Evolutionary conservation across 2,888 invertebrate genomes (phyloP).

Genomic region (Adineta ricciae): DNA sequence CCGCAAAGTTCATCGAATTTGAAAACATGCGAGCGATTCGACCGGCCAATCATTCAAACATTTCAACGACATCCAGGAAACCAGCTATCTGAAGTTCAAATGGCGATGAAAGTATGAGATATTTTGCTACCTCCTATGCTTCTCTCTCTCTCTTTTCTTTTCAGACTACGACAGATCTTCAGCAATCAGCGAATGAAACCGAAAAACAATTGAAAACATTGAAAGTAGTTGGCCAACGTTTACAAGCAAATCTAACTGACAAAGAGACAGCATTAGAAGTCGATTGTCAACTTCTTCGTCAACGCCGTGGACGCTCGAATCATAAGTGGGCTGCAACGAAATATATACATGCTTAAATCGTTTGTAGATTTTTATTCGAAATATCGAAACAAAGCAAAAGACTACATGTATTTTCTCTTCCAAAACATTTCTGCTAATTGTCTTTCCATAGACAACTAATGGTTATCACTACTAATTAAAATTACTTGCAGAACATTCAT

Average conservation of each 20-base stretch:
- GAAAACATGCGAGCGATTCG: slow-evolving; percentile 43
- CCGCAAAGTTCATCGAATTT: slow-evolving; percentile 44
- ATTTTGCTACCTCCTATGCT: neutral
- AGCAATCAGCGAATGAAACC: slow-evolving; percentile 23
- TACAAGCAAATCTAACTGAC: slow-evolving; percentile 25
- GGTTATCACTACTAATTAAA: neutral
- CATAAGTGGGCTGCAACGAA: slow-evolving; percentile 30
- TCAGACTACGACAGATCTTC: slow-evolving; percentile 26
- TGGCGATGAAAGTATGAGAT: slow-evolving; percentile 21
- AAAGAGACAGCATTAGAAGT: slow-evolving; percentile 26
- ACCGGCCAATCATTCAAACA: slow-evolving; percentile 46
- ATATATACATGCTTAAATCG: slow-evolving; percentile 24
- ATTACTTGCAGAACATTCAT: too few relatives aligned
- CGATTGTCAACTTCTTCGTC: slow-evolving; percentile 25
- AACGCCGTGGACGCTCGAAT: slow-evolving; percentile 26
- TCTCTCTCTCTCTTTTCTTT: too few relatives aligned
- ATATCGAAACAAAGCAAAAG: neutral
- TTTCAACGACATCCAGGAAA: slow-evolving; percentile 49
- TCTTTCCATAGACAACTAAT: neutral
- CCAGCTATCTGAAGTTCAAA: slow-evolving; percentile 45
- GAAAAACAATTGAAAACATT: slow-evolving; percentile 30
- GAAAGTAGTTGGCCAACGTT: slow-evolving; percentile 30
- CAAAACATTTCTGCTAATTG: neutral
- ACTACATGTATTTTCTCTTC: neutral
- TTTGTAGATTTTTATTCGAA: neutral